phyloP scores from a whole-genome alignment of 2,888 invertebrate species.

The Papilio protenor region DNA sequence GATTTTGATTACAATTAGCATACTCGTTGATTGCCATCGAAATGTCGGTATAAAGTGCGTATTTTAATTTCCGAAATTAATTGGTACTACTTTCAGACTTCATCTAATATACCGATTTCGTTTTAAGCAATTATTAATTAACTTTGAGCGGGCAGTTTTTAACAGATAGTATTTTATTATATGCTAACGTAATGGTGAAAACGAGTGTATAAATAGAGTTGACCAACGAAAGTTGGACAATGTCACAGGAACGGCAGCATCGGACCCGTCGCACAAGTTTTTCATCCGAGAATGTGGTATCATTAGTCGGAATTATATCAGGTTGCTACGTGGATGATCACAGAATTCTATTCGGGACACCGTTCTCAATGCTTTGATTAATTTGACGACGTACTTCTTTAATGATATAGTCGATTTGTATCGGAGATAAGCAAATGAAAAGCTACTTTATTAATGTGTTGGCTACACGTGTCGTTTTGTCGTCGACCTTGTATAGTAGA shows the following conservation, averaged over 20 bases:
- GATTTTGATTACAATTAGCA: conserved; percentile 8
- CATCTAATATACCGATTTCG: no score
- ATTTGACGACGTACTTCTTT: not conserved
- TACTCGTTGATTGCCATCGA: not conserved
- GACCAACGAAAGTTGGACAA: conserved; percentile 49
- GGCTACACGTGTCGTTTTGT: conserved; percentile 14
- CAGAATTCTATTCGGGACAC: conserved; percentile 27
- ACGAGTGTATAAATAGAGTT: conserved; percentile 29
- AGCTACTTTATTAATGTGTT: conserved; percentile 24
- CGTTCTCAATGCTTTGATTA: conserved; percentile 5
- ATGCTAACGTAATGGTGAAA: conserved; percentile 5
- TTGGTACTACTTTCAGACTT: no score
- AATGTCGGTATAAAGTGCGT: conserved; percentile 8
- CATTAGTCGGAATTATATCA: conserved; percentile 47
- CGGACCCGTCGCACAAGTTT: conserved; percentile 49
- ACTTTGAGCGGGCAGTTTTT: not conserved
- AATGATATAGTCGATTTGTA: conserved; percentile 11
- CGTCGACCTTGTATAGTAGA: conserved; percentile 6
- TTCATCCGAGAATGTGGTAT: conserved; percentile 52
- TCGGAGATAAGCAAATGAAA: conserved; percentile 20
- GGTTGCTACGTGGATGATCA: conserved; percentile 37
- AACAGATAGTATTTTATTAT: not conserved
- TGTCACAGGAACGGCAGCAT: conserved; percentile 41
- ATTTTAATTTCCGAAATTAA: no score
- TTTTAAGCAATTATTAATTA: no score